Percentiles rank a stretch among this genome's conserved stretches.
phyloP scores from a whole-genome alignment of 2,113 vertebrate genomes.

The Plestiodon gilberti region DNA sequence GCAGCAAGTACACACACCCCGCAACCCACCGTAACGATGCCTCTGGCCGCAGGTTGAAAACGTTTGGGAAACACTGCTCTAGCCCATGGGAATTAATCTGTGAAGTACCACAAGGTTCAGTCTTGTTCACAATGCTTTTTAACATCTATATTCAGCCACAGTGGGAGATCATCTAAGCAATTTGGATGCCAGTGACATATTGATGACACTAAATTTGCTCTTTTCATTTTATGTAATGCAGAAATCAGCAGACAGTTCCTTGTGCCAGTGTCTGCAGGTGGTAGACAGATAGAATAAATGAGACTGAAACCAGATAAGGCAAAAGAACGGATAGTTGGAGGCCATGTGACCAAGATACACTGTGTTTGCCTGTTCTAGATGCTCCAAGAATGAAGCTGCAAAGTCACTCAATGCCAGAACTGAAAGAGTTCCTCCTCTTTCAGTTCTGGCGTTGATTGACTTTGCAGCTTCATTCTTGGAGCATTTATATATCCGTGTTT shows the following conservation, averaged over 20 bases:
- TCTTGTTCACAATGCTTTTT: background rate
- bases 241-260: background rate
- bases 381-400: no score
- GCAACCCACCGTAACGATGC: no score
- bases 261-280: background rate
- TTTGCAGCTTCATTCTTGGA: no score
- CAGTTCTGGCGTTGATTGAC: no score
- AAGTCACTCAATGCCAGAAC: no score
- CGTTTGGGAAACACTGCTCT: background rate
- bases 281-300: background rate
- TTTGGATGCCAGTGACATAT: background rate
- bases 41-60: no score
- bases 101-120: background rate
- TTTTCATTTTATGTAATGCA: background rate
- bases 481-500: no score
- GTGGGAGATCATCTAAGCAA: background rate
- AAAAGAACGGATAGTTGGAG: background rate
- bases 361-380: background rate
- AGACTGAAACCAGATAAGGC: background rate
- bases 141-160: background rate
- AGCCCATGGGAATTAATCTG: background rate
- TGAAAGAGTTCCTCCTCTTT: no score
- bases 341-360: background rate
- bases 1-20: no score
- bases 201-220: background rate